Evolutionary conservation across 2,888 invertebrate genomes (phyloP), one percentile per base, ranked within the genome.

Genomic region (Hydropsyche betteni): DNA sequence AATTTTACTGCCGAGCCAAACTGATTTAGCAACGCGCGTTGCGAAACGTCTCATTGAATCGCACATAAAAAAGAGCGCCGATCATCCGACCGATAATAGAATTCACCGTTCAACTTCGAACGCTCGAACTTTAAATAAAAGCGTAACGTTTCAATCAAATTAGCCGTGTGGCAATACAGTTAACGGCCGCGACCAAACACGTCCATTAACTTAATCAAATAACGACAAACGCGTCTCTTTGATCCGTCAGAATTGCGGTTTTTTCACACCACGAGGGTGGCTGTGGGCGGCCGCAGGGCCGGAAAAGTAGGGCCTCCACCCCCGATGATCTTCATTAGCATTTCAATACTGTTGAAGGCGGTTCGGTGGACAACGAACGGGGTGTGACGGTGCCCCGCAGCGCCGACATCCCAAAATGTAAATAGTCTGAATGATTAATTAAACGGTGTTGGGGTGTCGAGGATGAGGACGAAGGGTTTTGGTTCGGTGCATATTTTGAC

Each of bases 401-500:
- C 64, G 64, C 64, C 64, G 64, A 61, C 61, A 61, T 61, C 61
- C 61, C 61, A 61, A 61, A 64, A 64, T 64, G 64, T 64, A 64
- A 64, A 64, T 64, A 64, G 64, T 64, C 64, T 64, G 64, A 64
- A 64, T 64, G 64, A 64, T 64, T 64, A 64, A 64, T 64, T 64
- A 64, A 64, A 64, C 64, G 64, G 64, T 34, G 6, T 4, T 44
- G 34, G 64, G 12, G n/a, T n/a, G 64, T 61, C 24, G 61, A 14
- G 12, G 53, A 14, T n/a, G 14, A 16, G 58, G 58, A 24, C 16
- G 14, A 16, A 8, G 58, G 58, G 58, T 24, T 24, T 10, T 34
- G 64, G 34, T 64, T 64, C 34, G 36, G 64, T 64, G 64, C 64
- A 64, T 64, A 64, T 64, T 64, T 64, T 64, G 64, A 64, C 64